phyloP scores from a whole-genome alignment of 1,140 invertebrate species.

The Chironomus tepperi region DNA sequence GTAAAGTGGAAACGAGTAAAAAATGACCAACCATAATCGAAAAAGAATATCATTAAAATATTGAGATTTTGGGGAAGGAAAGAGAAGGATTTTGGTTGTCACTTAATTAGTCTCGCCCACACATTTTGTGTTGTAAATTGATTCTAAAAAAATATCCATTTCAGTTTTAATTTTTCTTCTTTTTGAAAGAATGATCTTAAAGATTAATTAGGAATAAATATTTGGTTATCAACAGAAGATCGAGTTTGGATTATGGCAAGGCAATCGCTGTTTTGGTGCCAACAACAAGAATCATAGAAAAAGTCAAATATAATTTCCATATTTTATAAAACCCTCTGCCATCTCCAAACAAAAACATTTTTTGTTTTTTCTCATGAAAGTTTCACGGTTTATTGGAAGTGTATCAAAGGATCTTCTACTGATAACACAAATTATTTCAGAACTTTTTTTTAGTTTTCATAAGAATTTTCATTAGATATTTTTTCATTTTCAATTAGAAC shows the following conservation, averaged over 20 bases:
- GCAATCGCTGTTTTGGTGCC: conserved; percentile 60
- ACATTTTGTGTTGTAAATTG: conserved; percentile 20
- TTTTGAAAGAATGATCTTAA: too few relatives aligned
- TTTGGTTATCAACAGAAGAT: background rate
- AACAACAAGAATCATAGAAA: background rate
- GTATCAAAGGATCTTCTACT: conserved; percentile 15
- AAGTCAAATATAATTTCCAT: too few relatives aligned
- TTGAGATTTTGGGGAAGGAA: background rate
- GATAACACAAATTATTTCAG: background rate
- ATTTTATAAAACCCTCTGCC: background rate
- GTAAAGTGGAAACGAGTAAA: background rate
- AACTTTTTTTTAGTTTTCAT: background rate
- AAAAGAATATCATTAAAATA: background rate
- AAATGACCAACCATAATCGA: conserved; percentile 1
- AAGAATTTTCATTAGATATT: background rate
- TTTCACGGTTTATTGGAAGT: background rate
- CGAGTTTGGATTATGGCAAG: conserved; percentile 51
- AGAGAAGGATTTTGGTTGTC: background rate
- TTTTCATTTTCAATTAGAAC: conserved; percentile 19
- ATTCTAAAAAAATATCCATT: conserved; percentile 21
- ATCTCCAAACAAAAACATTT: conserved; percentile 17
- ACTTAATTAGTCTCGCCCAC: conserved; percentile 7
- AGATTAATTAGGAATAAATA: background rate
- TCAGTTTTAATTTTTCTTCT: background rate
- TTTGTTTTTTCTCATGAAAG: background rate